These are phyloP conservation scores for Bucco capensis DNA, from an alignment of 2,113 vertebrate genomes.

Conservation along the genomic window DNA sequence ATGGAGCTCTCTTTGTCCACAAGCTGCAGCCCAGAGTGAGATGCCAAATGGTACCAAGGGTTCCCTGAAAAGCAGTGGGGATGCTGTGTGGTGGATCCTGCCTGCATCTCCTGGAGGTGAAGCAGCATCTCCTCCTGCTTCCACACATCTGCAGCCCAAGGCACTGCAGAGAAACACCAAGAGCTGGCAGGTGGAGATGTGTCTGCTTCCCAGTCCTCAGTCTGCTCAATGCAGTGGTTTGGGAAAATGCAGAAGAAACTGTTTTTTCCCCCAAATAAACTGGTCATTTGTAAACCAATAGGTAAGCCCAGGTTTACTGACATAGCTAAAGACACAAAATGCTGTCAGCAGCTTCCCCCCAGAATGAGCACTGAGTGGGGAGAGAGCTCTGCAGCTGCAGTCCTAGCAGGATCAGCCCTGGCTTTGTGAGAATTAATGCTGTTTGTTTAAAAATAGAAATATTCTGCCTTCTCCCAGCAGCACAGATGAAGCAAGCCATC, in stretches of 20 bases:
- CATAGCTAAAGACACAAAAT: neutral
- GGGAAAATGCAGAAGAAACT: neutral
- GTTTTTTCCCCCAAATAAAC: neutral
- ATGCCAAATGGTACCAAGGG: neutral
- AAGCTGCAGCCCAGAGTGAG: neutral
- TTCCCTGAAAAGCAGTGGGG: neutral
- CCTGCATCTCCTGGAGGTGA: fast-evolving
- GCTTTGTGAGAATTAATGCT: conserved; percentile 31
- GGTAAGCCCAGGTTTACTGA: neutral
- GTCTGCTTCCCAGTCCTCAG: neutral
- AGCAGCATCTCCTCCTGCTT: neutral
- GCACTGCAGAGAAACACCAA: fast-evolving
- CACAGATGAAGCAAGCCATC: conserved; percentile 44
- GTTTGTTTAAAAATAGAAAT: conserved; percentile 65
- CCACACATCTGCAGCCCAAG: fast-evolving
- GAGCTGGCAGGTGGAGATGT: neutral
- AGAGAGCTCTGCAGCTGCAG: neutral
- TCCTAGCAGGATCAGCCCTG: neutral
- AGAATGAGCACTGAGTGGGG: neutral
- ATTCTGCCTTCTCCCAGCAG: conserved; percentile 58
- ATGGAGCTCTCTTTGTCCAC: too few relatives aligned
- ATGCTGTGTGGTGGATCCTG: too few relatives aligned
- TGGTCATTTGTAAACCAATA: neutral
- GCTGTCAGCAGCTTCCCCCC: neutral
- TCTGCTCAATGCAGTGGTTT: neutral